A percentile compares a stretch with the other conserved stretches of the same genome.
These are phyloP conservation scores for Troides oblongomaculatus DNA, from an alignment of 2,888 invertebrate genomes.

Conservation along the genomic window DNA sequence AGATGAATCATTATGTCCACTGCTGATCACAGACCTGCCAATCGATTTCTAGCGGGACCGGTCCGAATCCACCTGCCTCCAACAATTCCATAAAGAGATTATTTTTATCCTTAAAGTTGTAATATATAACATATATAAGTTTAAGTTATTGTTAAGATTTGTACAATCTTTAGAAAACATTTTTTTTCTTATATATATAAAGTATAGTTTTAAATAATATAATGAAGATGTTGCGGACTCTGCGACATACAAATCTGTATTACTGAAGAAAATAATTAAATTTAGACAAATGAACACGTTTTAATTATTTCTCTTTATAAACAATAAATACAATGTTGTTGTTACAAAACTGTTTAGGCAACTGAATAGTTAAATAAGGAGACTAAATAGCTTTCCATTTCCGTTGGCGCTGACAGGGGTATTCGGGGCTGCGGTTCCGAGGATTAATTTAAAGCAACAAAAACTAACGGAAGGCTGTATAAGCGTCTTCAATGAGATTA, in stretches of 20 bases:
- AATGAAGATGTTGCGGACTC: too few relatives aligned
- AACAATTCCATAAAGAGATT: too few relatives aligned
- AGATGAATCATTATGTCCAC: too few relatives aligned
- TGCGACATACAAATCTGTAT: background rate
- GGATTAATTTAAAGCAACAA: slow-evolving; percentile 18
- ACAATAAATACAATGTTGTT: background rate
- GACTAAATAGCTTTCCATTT: slow-evolving; percentile 10
- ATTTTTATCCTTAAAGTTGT: too few relatives aligned
- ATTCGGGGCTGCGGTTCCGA: background rate
- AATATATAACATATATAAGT: too few relatives aligned
- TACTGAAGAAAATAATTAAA: background rate
- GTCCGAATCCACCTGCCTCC: too few relatives aligned
- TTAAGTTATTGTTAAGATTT: too few relatives aligned
- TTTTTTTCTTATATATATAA: too few relatives aligned
- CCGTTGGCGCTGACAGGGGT: slow-evolving; percentile 3
- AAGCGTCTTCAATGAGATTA: slow-evolving; percentile 18
- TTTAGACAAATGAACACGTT: background rate
- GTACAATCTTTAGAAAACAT: too few relatives aligned
- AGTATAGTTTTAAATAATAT: too few relatives aligned
- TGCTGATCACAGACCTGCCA: too few relatives aligned
- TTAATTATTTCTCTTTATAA: background rate
- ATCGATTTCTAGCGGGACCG: too few relatives aligned
- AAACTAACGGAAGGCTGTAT: slow-evolving; percentile 15
- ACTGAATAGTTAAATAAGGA: background rate
- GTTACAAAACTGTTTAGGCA: background rate